Evolutionary conservation across 2,797 vertebrate genomes (phyloP), one percentile per base, ranked within the genome.

Genomic region (Pagetopsis macropterus): DNA sequence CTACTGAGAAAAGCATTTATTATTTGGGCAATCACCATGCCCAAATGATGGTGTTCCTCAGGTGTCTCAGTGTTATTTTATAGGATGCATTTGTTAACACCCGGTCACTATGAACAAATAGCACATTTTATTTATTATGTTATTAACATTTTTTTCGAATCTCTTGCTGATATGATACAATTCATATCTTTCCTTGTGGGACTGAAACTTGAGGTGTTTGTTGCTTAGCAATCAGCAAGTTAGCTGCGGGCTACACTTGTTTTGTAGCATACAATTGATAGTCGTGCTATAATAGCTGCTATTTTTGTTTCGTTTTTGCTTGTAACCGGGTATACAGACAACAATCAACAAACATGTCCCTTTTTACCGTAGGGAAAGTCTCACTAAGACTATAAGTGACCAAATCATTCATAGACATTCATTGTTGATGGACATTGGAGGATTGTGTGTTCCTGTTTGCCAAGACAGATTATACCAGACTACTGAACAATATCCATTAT

Each of bases 381-480:
- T 45, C 11, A 33, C 3, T 1, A 17, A 13, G 2, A 13, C 9
- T 60, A 9, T 17, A 55, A 61, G 13, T 9, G 33, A 2, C 33
- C n/a, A 46, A 69, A 21, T 3, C 19, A 59, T 55, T 27, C 3
- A 13, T 13, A 5, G 40, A 2, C 52, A 45, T 33, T 46, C 2
- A 51, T 54, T 23, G 9, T 63, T 3, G 0, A 19, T 31, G 11
- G 5, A 51, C 10, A 41, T 4, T 15, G 1, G 37, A n/a, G n/a
- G 45, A 48, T 41, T 1, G 10, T 3, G 9, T 33, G 12, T 17
- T 64, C 37, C 27, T 40, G 5, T 61, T 74, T 60, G 58, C 27
- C 46, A 41, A 56, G 45, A 40, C 9, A 52, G 12, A 43, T 79
- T 50, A 33, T 64, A n/a, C 13, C 19, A 58, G 45, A 41, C 60